Evolutionary conservation across 2,797 vertebrate genomes (phyloP).

Genomic region (Gallinago nigripennis): DNA sequence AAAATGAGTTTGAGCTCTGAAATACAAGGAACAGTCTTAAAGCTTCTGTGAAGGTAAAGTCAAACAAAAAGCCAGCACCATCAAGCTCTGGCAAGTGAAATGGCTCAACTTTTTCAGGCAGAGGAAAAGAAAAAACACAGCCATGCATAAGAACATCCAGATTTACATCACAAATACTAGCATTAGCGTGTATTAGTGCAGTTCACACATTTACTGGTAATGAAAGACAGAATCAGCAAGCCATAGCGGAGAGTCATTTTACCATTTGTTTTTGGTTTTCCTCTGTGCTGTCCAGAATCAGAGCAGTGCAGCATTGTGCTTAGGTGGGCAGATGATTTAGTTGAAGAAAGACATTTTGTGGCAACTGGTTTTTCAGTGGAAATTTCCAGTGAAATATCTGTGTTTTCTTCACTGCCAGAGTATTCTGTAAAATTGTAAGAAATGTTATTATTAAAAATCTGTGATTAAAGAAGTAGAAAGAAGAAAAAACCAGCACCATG

Average conservation of each 20-base stretch:
- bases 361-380: slow-evolving; percentile 73
- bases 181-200: background rate
- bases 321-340: slow-evolving; percentile 82
- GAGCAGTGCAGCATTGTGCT: slow-evolving; percentile 79
- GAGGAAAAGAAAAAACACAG: background rate
- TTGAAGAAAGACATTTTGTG: slow-evolving; percentile 83
- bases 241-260: slow-evolving; percentile 69
- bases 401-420: slow-evolving; percentile 87
- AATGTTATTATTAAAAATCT: background rate
- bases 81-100: background rate
- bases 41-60: background rate
- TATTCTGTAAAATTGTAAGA: slow-evolving; percentile 75
- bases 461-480: background rate
- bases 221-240: background rate
- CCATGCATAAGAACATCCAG: fast-evolving
- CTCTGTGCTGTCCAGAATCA: slow-evolving; percentile 83
- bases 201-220: background rate
- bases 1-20: background rate
- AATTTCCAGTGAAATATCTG: slow-evolving; percentile 82
- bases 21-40: background rate
- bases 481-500: background rate
- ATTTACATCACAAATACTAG: background rate
- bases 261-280: slow-evolving; percentile 87
- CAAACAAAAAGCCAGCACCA: background rate
- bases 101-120: background rate